Evolutionary conservation across 2,888 invertebrate species (phyloP), one percentile per base, ranked within the genome.

Genomic region (Scelioninae gen. 2): DNA sequence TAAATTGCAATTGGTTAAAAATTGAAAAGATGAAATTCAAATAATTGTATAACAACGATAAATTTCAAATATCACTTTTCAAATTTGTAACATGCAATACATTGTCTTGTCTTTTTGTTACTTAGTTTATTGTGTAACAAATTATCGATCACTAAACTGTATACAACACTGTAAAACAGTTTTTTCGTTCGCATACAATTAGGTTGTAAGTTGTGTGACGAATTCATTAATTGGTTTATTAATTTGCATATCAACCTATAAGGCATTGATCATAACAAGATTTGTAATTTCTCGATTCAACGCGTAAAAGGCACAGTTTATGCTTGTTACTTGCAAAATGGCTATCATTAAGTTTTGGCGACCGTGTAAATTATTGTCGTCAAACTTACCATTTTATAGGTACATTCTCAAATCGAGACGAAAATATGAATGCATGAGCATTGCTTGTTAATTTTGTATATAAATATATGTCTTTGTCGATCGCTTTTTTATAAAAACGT

Each of bases 401-500:
- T n/a, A n/a, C n/a, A n/a, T n/a, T n/a, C n/a, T n/a, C n/a, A 7
- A 39, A 28, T 37, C 11, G 5, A 13, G 43, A 58, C 35, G 43
- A 67, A 67, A 37, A 45, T 7, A 25, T 60, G 10, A 10, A 35
- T 37, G 35, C 19, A 19, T 60, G 45, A 60, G 65, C 60, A 53
- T 68, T 52, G 11, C 7, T 31, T 58, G 19, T 31, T 22, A 43
- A 50, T 43, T 18, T 45, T 50, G 13, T 45, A 37, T 43, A 25
- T 52, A 60, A 52, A 50, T 67, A 33, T 28, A 46, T 53, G 45
- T 16, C 50, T 45, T 31, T 43, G 58, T 64, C 46, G 69, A 60
- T 64, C 73, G 64, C 60, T 68, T 74, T 74, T 74, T 68, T 60
- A 74, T 69, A 74, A 60, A 69, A 74, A 74, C 37, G 69, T 74